Conservation (phyloP, 2,888 invertebrate species). For the Pollenia griseotomentosa region DNA sequence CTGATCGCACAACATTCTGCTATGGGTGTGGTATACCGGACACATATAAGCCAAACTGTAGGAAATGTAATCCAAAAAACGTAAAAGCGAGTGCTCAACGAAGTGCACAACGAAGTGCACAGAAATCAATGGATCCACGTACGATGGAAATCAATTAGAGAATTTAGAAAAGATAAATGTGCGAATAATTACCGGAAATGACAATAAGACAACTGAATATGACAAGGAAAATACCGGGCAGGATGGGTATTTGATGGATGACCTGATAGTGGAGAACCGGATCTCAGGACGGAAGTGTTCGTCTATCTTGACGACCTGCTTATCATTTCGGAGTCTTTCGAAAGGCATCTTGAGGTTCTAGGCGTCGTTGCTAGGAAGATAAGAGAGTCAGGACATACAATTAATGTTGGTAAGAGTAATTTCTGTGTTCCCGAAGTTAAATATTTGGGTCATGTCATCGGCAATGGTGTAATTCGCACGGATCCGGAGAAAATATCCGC, state of each 20-base stretch:
- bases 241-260: too few relatives aligned
- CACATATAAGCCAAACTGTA: slow-evolving; percentile 29
- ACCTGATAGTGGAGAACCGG: too few relatives aligned
- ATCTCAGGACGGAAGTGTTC: too few relatives aligned
- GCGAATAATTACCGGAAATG: too few relatives aligned
- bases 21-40: slow-evolving; percentile 21
- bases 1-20: slow-evolving; percentile 14
- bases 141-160: neutral
- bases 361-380: neutral
- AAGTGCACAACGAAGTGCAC: neutral
- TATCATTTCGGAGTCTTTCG: neutral
- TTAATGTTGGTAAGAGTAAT: slow-evolving; percentile 9
- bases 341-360: neutral
- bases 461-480: neutral
- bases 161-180: too few relatives aligned
- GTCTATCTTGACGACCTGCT: neutral
- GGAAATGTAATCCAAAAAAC: slow-evolving; percentile 17
- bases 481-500: neutral
- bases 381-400: neutral
- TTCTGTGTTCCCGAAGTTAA: neutral
- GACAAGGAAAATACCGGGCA: too few relatives aligned
- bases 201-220: too few relatives aligned
- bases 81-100: neutral
- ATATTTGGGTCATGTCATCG: neutral
- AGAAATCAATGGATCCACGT: neutral